Conservation (phyloP, 2,888 invertebrate genomes). For the Siphonodentalium dalli region DNA sequence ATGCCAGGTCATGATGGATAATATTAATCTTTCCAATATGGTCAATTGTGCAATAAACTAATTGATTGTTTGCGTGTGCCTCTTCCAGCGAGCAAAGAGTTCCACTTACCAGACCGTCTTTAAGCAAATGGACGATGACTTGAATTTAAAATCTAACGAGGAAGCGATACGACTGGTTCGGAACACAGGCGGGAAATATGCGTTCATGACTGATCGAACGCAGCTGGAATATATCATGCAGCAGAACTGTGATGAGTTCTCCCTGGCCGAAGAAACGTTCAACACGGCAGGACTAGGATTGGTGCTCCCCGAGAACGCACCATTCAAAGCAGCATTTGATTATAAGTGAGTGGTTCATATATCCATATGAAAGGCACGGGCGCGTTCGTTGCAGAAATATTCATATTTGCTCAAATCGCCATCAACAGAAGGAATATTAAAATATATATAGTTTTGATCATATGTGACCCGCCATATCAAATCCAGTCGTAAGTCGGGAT, state of each 20-base stretch:
- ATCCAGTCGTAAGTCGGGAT: too few species aligned
- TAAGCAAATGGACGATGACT: constrained; percentile 28
- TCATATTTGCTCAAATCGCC: too few species aligned
- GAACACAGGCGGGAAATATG: constrained; percentile 13
- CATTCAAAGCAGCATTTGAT: constrained; percentile 29
- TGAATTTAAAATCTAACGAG: constrained; percentile 25
- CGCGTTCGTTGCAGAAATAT: too few species aligned
- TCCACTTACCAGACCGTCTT: constrained; percentile 33
- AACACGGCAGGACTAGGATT: constrained; percentile 35
- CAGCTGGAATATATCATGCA: constrained; percentile 31
- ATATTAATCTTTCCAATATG: too few species aligned
- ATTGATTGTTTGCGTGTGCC: not conserved
- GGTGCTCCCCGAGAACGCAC: constrained; percentile 32
- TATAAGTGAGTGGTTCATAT: constrained; percentile 27
- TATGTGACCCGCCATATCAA: too few species aligned
- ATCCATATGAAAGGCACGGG: not conserved
- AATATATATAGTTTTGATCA: too few species aligned
- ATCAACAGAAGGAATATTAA: too few species aligned
- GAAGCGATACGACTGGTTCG: constrained; percentile 29
- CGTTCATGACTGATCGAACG: constrained; percentile 35
- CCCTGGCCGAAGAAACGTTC: constrained; percentile 34
- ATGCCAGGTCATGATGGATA: too few species aligned
- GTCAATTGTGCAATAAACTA: not conserved
- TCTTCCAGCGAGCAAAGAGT: constrained; percentile 28
- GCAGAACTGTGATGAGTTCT: constrained; percentile 24